phyloP scores from a whole-genome alignment of 1,140 invertebrate genomes.

The Sipha flava region DNA sequence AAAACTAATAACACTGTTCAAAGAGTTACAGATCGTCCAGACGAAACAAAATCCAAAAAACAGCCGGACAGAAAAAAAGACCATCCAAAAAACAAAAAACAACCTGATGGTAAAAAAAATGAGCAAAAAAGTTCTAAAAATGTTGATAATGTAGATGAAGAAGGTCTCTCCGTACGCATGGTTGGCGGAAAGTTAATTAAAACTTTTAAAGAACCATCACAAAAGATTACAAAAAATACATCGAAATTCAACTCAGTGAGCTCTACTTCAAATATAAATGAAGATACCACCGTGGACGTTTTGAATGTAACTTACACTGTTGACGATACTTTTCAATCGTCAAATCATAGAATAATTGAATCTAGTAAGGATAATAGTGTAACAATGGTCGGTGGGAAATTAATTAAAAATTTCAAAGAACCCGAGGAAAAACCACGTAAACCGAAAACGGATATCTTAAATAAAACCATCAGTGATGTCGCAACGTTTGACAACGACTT shows the following conservation, averaged over 20 bases:
- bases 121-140: neutral
- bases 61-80: neutral
- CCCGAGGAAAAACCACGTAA: neutral
- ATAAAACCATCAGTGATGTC: neutral
- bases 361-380: neutral
- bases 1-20: neutral
- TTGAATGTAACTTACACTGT: conserved; percentile 6
- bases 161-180: conserved; percentile 31
- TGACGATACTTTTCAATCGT: neutral
- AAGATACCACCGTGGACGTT: neutral
- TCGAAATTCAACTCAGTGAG: neutral
- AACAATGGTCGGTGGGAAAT: neutral
- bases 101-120: neutral
- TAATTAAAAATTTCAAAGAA: neutral
- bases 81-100: neutral
- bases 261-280: neutral
- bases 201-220: neutral
- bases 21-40: neutral
- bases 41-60: neutral
- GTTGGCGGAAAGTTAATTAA: conserved; percentile 36
- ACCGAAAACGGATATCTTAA: neutral
- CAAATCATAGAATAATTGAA: neutral
- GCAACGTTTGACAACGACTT: neutral
- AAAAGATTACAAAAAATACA: neutral
- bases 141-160: neutral